phyloP scores from a whole-genome alignment of 1,140 invertebrate species.

The Probaryconus sp. region DNA sequence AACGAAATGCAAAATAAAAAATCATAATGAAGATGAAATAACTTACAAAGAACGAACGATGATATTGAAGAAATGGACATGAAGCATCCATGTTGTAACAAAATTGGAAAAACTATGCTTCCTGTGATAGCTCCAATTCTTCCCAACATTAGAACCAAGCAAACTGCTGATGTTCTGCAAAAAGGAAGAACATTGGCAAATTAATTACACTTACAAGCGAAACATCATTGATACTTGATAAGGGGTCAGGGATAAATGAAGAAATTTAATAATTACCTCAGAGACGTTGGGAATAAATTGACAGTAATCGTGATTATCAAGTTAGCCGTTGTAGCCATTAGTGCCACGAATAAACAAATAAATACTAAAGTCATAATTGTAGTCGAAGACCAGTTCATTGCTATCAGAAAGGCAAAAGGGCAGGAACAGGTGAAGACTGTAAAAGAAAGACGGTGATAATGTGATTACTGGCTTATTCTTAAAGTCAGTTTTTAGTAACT shows the following conservation, averaged over 20 bases:
- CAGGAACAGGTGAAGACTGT: conserved; percentile 34
- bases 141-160: conserved; percentile 77
- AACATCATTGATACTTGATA: no score
- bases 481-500: no score
- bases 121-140: conserved; percentile 76
- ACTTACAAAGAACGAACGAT: conserved; percentile 74
- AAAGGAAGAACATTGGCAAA: conserved; percentile 21
- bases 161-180: conserved; percentile 78
- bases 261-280: conserved; percentile 72
- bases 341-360: conserved; percentile 78
- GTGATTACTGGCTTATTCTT: no score
- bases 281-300: conserved; percentile 79
- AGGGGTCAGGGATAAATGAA: no score
- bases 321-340: conserved; percentile 78
- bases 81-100: conserved; percentile 74
- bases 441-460: conserved; percentile 38
- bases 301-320: conserved; percentile 79
- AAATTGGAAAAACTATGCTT: conserved; percentile 77
- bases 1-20: conserved; percentile 5
- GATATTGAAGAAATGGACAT: conserved; percentile 73
- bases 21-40: not conserved
- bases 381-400: conserved; percentile 68
- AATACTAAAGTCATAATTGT: conserved; percentile 71
- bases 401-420: conserved; percentile 48
- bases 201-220: conserved; percentile 35